Conservation (phyloP, 2,888 invertebrate genomes). For the Colletes collaris region DNA sequence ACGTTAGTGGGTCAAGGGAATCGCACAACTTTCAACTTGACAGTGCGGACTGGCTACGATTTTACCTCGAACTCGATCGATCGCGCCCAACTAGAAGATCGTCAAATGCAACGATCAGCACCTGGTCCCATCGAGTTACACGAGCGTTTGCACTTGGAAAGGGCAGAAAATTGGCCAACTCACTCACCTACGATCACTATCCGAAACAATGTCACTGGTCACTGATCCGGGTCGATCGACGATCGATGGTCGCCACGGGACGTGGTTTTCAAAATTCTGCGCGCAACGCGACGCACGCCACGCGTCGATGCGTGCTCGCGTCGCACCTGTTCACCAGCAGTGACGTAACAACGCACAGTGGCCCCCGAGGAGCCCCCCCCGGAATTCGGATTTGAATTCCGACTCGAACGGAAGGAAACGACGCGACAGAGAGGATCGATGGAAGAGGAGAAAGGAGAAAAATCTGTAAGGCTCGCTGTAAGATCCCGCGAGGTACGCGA, state of each 20-base stretch:
- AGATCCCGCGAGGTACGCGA: not conserved
- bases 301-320: conserved; percentile 30
- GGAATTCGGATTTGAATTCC: not conserved
- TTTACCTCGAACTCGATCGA: conserved; percentile 14
- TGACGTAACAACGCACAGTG: conserved; percentile 44
- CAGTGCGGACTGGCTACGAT: not conserved
- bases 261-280: conserved; percentile 24
- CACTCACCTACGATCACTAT: conserved; percentile 44
- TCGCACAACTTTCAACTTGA: conserved; percentile 30
- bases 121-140: too few species aligned
- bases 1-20: conserved; percentile 36
- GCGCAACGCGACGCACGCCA: conserved; percentile 33
- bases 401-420: not conserved
- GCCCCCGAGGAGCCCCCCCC: conserved; percentile 9
- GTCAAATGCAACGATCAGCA: too few species aligned
- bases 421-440: too few species aligned
- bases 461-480: not conserved
- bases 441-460: not conserved
- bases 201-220: conserved; percentile 16
- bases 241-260: too few species aligned
- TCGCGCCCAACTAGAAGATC: not conserved
- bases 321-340: conserved; percentile 50
- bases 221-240: conserved; percentile 16
- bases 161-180: too few species aligned
- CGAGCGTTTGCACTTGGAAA: too few species aligned